Evolutionary conservation across 2,113 vertebrate genomes (phyloP), one percentile per base, ranked within the genome.

Genomic region (Silurus asotus): DNA sequence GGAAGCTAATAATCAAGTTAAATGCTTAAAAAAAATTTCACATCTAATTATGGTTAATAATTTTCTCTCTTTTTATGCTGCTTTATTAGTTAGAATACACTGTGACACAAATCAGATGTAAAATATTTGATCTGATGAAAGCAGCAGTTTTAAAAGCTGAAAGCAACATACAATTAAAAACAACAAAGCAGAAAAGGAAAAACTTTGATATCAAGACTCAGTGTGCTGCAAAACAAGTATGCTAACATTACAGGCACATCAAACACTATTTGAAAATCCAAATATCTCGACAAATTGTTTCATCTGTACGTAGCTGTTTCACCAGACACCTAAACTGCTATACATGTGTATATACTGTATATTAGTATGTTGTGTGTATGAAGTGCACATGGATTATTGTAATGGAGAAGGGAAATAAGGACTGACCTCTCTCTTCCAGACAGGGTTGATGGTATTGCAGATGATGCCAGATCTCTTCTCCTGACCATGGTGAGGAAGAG

Each of bases 401-500:
- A 61, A n/a, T 37, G 37, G 49, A 72, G 28, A 17, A 23, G 5
- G 23, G 15, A 69, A 62, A 49, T 55, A 28, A 9, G 20, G 55
- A 15, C 93, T 93, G 89, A 99, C 98, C 97, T 99, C 97, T 53
- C 95, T 91, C 91, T 95, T 97, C 98, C 98, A 99, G 72, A 96
- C 89, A 3, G 98, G 98, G 93, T 97, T 99, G 89, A 99, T 94
- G 0, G 98, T 99, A 90, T 99, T 99, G 93, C 96, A 96, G 14
- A 95, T 93, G 87, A 99, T 97, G 85, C 95, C 93, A 0, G 98
- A 99, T 81, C 98, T 96, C 87, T 97, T 97, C 92, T 99, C 97
- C 90, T 99, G 98, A 23, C 98, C 98, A 0, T 99, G 98, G 88
- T 99, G 98, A 53, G 97, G 96, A 86, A 99, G 96, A 0, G 96